Evolutionary conservation across 1,140 invertebrate genomes (phyloP).

Genomic region (Diachasmimorpha longicaudata): DNA sequence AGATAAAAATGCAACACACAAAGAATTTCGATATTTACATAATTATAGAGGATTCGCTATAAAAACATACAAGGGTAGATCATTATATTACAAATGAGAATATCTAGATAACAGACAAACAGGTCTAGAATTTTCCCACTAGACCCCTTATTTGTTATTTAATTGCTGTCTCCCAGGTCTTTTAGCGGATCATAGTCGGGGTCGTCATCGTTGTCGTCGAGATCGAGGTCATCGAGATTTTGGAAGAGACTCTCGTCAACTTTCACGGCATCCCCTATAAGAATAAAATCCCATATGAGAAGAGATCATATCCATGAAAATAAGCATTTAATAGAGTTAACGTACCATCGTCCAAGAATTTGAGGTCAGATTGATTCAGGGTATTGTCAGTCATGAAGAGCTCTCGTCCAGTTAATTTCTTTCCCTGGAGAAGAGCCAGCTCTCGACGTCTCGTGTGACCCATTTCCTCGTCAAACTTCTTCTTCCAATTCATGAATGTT

Average conservation of each 20-base stretch:
- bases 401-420: slow-evolving; percentile 84
- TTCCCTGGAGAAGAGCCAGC: slow-evolving; percentile 72
- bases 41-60: neutral
- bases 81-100: neutral
- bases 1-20: neutral
- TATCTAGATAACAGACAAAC: neutral
- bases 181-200: slow-evolving; percentile 64
- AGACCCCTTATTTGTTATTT: slow-evolving; percentile 16
- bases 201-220: slow-evolving; percentile 75
- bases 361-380: slow-evolving; percentile 93
- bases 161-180: slow-evolving; percentile 44
- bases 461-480: slow-evolving; percentile 90
- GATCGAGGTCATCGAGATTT: slow-evolving; percentile 88
- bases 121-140: neutral
- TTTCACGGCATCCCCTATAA: slow-evolving; percentile 83
- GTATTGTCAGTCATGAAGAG: slow-evolving; percentile 91
- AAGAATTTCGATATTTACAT: neutral
- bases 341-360: slow-evolving; percentile 90
- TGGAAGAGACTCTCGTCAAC: slow-evolving; percentile 95
- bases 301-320: neutral
- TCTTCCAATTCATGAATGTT: slow-evolving; percentile 95
- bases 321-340: slow-evolving; percentile 12
- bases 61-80: neutral
- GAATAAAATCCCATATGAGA: slow-evolving; percentile 25
- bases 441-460: slow-evolving; percentile 77